A percentile compares a stretch with the other conserved stretches of the same genome.
Conservation (phyloP, 2,113 vertebrate species). For the Typhlomys cinereus region DNA sequence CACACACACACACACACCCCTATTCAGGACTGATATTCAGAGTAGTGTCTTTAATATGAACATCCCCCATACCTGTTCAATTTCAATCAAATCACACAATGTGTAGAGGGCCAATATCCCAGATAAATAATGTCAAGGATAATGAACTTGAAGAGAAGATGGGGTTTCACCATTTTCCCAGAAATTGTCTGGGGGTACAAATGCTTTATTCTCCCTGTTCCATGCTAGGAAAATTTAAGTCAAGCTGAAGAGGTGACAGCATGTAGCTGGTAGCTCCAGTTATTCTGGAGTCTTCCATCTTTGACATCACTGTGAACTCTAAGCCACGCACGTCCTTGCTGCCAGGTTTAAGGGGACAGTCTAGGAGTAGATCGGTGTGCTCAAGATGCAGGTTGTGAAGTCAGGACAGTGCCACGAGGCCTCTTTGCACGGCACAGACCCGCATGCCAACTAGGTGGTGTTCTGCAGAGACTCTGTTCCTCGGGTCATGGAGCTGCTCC, state of each 20-base stretch:
- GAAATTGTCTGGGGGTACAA: neutral
- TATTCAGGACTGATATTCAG: neutral
- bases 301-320: neutral
- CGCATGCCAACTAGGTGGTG: neutral
- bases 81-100: neutral
- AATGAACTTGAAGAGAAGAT: neutral
- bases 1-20: neutral
- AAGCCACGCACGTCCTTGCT: neutral
- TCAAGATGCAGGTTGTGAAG: neutral
- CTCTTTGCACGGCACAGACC: neutral
- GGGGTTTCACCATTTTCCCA: neutral
- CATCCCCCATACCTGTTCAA: neutral
- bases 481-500: neutral
- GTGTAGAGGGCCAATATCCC: neutral
- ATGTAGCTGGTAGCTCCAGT: neutral
- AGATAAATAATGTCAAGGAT: neutral
- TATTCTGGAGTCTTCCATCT: neutral
- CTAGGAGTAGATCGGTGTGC: too few relatives aligned
- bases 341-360: neutral
- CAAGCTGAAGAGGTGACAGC: neutral
- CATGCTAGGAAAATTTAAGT: neutral
- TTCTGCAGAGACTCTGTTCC: neutral
- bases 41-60: neutral
- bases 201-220: neutral
- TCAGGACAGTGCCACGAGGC: neutral